Conservation (phyloP, 2,113 vertebrate genomes). For the Calidris pugnax region DNA sequence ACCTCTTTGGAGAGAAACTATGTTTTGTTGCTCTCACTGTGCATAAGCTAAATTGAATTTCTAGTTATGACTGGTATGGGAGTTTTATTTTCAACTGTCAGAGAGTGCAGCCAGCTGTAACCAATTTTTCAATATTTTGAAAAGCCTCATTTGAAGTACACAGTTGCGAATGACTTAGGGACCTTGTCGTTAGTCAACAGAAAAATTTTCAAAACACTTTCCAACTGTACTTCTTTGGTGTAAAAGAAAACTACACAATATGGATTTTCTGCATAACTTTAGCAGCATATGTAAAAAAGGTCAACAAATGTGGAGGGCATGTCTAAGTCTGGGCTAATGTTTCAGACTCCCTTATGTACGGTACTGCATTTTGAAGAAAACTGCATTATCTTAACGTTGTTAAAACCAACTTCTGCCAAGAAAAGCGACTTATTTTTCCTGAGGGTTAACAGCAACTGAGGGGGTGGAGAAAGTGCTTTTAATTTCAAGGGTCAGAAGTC, state of each 20-base stretch:
- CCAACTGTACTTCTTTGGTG: not conserved
- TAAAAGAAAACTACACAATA: not conserved
- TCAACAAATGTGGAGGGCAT: not conserved
- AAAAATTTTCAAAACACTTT: not conserved
- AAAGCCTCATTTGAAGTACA: slow-evolving; percentile 36
- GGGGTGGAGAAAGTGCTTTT: slow-evolving; percentile 60
- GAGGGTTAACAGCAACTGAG: slow-evolving; percentile 58
- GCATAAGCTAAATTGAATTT: slow-evolving; percentile 51
- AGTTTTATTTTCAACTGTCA: slow-evolving; percentile 50
- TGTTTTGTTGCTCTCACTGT: slow-evolving; percentile 19
- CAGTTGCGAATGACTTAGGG: not conserved
- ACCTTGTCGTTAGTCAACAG: not conserved
- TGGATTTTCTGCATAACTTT: not conserved
- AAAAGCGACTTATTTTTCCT: slow-evolving; percentile 64
- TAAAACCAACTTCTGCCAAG: slow-evolving; percentile 38
- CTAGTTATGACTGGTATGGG: slow-evolving; percentile 27
- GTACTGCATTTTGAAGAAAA: not conserved
- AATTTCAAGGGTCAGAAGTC: slow-evolving; percentile 76
- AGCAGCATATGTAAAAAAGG: not conserved
- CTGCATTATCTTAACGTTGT: not conserved
- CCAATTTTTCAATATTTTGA: slow-evolving; percentile 46
- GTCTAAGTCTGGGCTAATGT: not conserved
- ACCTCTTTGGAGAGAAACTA: slow-evolving; percentile 21
- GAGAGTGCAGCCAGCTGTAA: slow-evolving; percentile 38
- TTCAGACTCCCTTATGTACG: not conserved